Conservation (phyloP, 2,797 vertebrate species). For the Rhyacichthys aspro region DNA sequence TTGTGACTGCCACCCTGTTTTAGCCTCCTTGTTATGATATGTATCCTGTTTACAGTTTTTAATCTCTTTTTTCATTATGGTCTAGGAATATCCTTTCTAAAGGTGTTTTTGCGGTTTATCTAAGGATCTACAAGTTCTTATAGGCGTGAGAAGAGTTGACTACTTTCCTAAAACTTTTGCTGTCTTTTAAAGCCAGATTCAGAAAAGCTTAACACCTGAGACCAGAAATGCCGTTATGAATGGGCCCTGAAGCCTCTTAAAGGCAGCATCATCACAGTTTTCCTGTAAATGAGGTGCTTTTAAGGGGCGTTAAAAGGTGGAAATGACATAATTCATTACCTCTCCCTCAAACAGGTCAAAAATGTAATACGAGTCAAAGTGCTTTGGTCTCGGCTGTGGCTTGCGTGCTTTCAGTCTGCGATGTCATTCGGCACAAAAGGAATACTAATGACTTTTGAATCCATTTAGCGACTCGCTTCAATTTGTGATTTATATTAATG, state of each 20-base stretch:
- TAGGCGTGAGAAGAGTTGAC: neutral
- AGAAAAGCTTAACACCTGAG: neutral
- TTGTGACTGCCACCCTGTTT: too few species aligned
- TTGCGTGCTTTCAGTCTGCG: constrained; percentile 19
- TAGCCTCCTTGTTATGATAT: too few species aligned
- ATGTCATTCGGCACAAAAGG: constrained; percentile 59
- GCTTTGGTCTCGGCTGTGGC: constrained; percentile 42
- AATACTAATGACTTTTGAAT: constrained; percentile 69
- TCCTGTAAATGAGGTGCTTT: constrained; percentile 68
- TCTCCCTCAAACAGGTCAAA: constrained; percentile 57
- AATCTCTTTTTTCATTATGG: too few species aligned
- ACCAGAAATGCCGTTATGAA: neutral
- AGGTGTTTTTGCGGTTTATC: too few species aligned
- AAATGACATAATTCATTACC: constrained; percentile 75
- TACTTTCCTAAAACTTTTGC: neutral
- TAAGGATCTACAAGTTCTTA: too few species aligned
- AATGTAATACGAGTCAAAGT: constrained; percentile 52
- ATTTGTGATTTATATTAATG: constrained; percentile 70
- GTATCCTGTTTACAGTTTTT: too few species aligned
- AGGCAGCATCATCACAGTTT: neutral
- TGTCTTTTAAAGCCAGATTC: too few species aligned
- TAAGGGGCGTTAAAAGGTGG: constrained; percentile 67
- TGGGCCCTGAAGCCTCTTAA: constrained; percentile 4
- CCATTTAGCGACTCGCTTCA: constrained; percentile 61
- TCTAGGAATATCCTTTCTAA: too few species aligned